Base-by-base conservation (phyloP, 2,797 vertebrate species). In the Toxotes lorentzi region DNA sequence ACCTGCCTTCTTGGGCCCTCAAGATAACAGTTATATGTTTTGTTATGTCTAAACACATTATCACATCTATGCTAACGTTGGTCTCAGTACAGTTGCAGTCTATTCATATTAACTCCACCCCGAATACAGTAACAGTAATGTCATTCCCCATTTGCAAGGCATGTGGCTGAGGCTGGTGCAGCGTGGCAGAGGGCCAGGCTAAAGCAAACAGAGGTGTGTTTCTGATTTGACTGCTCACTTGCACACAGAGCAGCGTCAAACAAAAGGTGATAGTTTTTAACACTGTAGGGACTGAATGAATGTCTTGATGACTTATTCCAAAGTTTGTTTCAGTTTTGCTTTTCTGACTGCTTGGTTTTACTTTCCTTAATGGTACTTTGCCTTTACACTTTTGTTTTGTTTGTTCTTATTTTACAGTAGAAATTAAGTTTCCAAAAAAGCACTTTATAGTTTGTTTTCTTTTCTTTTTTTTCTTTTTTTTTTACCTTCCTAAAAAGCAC, bases 131-230 rank as follows among this genome's bases (percentile, higher is more conserved):
- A 84, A 77, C 89, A 73, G 85, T 85, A 72, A 81, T 64, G 81
- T 79, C 77, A 72, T 23, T 75, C 67, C 40, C 48, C 58, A 70
- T 87, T 87, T 90, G 87, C 82, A 82, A 88, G 27, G 79, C 76
- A 0, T 83, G 79, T 1, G 60, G 73, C 61, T 54, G 86, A 73
- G 58, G 78, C 69, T 7, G 81, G 48, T 8, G 74, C 82, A 56
- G 75, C n/a, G 57, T 70, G 82, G 84, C 80, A 77, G 61, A 65
- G 68, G 73, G 64, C 82, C 83, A 70, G 87, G 76, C 74, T 82
- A 91, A 82, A 83, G 82, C 87, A 92, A 92, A 93, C 90, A 92
- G 82, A 91, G 91, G 91, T 91, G 92, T 93, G 92, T 91, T 88
- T 80, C 80, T 84, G 76, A 87, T 90, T 84, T 86, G 79, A 84